Evolutionary conservation across 2,113 vertebrate genomes (phyloP), one percentile per base, ranked within the genome.

Genomic region (Narcine bancroftii): DNA sequence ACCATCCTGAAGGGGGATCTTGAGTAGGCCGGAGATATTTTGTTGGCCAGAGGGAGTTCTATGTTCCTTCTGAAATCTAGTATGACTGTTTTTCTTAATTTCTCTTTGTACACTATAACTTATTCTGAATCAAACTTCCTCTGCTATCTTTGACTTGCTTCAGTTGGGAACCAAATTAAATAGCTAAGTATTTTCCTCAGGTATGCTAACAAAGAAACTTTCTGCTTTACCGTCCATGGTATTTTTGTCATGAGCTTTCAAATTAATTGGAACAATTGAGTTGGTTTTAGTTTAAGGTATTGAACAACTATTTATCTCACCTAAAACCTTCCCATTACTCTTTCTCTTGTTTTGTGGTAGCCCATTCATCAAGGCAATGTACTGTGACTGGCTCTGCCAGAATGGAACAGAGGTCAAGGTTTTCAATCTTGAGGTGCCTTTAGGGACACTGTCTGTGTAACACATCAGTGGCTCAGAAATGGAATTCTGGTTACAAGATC

Each of bases 391-490:
- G 71, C 56, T 92, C 60, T 92, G 21, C 92, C 66, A 47, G 94
- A 94, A 92, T 91, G 92, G 93, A 95, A 76, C 29, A 92, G 93
- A 94, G 94, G 94, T 93, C 93, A 94, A 93, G 92, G 92, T 93
- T 95, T 95, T 94, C 94, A 93, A 2, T 94, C 92, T 93, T 92
- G 63, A 21, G 9, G 36, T 92, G 76, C 92, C 93, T 73, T 15
- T 92, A 92, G 93, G 95, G 93, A 94, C 75, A 76, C 79, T 60
- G 93, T 92, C 91, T 92, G 93, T 69, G 93, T 93, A 93, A 93
- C 45, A 93, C 93, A 93, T 94, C 94, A 93, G 93, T 92, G 92
- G 92, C 92, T 94, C 93, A 92, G 93, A 93, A 94, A 95, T 94
- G 95, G 94, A 94, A 93, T 94, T 94, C 93, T 79, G 26, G 10